Percentiles rank a stretch among this genome's conserved stretches.
phyloP scores from a whole-genome alignment of 1,140 invertebrate genomes.

The Temnothorax nylanderi region DNA sequence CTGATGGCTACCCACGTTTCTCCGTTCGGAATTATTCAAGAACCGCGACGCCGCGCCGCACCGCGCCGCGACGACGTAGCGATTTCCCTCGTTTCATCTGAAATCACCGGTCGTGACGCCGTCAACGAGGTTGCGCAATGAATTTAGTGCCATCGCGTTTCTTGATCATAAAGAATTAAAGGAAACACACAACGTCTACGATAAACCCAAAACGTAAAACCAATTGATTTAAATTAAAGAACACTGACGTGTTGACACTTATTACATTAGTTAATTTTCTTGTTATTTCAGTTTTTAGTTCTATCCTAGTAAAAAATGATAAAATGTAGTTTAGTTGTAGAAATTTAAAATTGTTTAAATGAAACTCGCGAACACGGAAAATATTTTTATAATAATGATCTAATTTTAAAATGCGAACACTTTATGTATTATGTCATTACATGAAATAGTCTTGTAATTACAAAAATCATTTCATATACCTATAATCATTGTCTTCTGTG shows the following conservation, averaged over 20 bases:
- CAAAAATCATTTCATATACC: no score
- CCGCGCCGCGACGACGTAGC: not conserved
- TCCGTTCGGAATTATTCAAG: constrained; percentile 34
- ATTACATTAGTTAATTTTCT: not conserved
- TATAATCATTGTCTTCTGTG: no score
- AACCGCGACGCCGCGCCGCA: not conserved
- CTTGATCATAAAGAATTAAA: not conserved
- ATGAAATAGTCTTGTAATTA: no score
- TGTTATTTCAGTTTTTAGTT: not conserved
- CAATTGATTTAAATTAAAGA: not conserved
- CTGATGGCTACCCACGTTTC: constrained; percentile 29
- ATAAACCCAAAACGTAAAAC: not conserved
- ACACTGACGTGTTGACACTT: not conserved
- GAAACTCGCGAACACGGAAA: not conserved
- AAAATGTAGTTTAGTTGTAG: not conserved
- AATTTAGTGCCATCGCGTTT: not conserved
- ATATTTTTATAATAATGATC: not conserved
- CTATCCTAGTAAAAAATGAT: not conserved
- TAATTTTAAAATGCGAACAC: not conserved
- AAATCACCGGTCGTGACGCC: constrained; percentile 10
- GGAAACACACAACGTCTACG: not conserved
- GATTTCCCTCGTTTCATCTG: not conserved
- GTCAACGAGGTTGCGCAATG: not conserved
- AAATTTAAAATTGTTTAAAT: not conserved
- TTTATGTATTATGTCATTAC: not conserved